Evolutionary conservation across 1,140 invertebrate genomes (phyloP).

Genomic region (Zaprionus tsacasi): DNA sequence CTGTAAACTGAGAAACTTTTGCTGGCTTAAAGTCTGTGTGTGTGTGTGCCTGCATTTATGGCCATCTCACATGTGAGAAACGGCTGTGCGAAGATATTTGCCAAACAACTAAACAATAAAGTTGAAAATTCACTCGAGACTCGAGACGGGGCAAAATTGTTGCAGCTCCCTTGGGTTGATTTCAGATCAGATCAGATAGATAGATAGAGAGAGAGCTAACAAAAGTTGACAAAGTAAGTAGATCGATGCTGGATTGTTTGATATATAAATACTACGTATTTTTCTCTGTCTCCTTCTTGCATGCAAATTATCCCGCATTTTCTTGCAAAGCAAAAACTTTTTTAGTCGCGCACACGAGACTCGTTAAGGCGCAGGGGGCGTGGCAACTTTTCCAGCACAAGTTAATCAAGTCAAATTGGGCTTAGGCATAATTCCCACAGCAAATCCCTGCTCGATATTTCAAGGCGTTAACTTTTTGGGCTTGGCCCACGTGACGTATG

Average conservation of each 20-base stretch:
- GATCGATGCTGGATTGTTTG: constrained; percentile 44
- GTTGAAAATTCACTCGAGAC: constrained; percentile 66
- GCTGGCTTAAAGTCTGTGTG: constrained; percentile 60
- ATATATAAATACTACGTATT: constrained; percentile 18
- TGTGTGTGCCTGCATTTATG: constrained; percentile 53
- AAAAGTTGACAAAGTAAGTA: constrained; percentile 41
- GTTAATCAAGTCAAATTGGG: constrained; percentile 49
- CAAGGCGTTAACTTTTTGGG: background rate
- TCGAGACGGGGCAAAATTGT: constrained; percentile 44
- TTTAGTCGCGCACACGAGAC: constrained; percentile 6
- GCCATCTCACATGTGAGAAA: constrained; percentile 40
- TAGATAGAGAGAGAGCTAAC: constrained; percentile 6
- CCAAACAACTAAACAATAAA: constrained; percentile 70
- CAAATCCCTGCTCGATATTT: background rate
- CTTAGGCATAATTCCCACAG: constrained; percentile 25
- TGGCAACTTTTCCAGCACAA: background rate
- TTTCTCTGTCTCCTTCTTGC: background rate
- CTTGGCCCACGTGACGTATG: constrained; percentile 33
- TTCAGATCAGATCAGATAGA: constrained; percentile 39
- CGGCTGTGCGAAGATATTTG: constrained; percentile 23
- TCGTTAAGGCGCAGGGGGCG: background rate
- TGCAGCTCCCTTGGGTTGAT: constrained; percentile 7
- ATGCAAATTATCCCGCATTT: constrained; percentile 48
- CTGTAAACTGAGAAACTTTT: constrained; percentile 64
- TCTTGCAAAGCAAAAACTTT: constrained; percentile 23